These are phyloP conservation scores for Leucania comma DNA, from an alignment of 2,888 invertebrate species.

Conservation along the genomic window DNA sequence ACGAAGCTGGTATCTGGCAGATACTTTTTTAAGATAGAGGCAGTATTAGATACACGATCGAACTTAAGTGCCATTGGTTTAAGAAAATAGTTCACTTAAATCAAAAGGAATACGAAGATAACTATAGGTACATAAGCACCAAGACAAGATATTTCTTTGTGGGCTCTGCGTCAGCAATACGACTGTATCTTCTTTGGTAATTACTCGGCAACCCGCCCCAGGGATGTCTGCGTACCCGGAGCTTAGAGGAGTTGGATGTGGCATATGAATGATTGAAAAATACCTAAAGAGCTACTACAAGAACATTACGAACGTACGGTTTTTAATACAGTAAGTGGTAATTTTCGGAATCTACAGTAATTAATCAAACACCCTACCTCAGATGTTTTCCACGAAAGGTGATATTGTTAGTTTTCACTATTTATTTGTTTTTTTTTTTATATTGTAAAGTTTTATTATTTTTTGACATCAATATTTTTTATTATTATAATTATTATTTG, in stretches of 20 bases:
- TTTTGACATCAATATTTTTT: too few relatives aligned
- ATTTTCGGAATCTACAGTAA: too few relatives aligned
- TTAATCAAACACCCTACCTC: too few relatives aligned
- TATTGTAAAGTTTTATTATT: too few relatives aligned
- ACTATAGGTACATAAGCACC: conserved; percentile 17
- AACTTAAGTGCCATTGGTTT: background rate
- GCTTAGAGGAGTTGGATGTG: conserved; percentile 38
- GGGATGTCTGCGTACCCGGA: conserved; percentile 55
- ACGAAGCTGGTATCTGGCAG: too few relatives aligned
- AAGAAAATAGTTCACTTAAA: conserved; percentile 37
- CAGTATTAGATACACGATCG: background rate
- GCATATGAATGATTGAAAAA: conserved; percentile 29
- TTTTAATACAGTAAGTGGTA: too few relatives aligned
- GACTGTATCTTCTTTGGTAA: conserved; percentile 75
- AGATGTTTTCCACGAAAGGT: too few relatives aligned
- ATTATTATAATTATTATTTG: too few relatives aligned
- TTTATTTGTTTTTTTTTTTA: too few relatives aligned
- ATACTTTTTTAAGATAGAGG: too few relatives aligned
- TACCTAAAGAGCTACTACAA: background rate
- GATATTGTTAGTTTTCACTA: too few relatives aligned
- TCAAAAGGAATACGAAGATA: conserved; percentile 31
- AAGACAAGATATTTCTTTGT: conserved; percentile 60
- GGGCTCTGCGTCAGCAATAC: conserved; percentile 70
- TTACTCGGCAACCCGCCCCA: conserved; percentile 71
- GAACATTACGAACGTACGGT: too few relatives aligned